These are phyloP conservation scores for Lota lota DNA, from an alignment of 2,113 vertebrate genomes.

Conservation along the genomic window DNA sequence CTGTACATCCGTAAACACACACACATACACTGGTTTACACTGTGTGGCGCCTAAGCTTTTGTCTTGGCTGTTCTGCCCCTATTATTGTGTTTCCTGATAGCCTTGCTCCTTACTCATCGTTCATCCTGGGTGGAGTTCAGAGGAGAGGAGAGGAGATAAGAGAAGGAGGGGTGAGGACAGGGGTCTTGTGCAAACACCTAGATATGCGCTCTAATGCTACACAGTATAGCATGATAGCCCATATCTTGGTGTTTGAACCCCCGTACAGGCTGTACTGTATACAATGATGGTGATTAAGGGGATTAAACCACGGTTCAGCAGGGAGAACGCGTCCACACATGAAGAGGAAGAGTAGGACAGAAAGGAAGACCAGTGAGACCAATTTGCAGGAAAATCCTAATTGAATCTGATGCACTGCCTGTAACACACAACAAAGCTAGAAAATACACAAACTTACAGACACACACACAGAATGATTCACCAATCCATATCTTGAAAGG, in stretches of 20 bases:
- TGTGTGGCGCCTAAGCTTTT: slow-evolving; percentile 15
- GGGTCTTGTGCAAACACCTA: neutral
- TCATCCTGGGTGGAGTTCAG: neutral
- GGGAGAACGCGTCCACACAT: slow-evolving; percentile 1
- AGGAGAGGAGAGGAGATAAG: neutral
- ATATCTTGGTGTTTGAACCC: too few relatives aligned
- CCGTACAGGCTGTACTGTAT: neutral
- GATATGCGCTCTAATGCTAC: too few relatives aligned
- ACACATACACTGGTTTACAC: slow-evolving; percentile 3
- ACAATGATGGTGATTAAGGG: slow-evolving; percentile 20
- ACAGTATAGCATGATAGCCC: too few relatives aligned
- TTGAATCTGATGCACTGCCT: too few relatives aligned
- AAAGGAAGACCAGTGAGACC: slow-evolving; percentile 26
- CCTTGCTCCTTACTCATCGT: neutral
- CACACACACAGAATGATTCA: too few relatives aligned
- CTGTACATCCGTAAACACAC: neutral
- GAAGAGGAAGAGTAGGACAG: too few relatives aligned
- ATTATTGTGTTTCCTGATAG: neutral
- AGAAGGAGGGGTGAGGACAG: neutral
- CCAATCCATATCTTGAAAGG: too few relatives aligned
- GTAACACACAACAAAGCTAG: too few relatives aligned
- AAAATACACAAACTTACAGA: too few relatives aligned
- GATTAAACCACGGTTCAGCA: slow-evolving; percentile 22
- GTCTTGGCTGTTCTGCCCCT: slow-evolving; percentile 20
- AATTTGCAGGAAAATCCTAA: neutral